Percentiles rank a stretch among this genome's conserved stretches.
Conservation (phyloP, 2,113 vertebrate genomes). For the Tenebrosternarchus preto region DNA sequence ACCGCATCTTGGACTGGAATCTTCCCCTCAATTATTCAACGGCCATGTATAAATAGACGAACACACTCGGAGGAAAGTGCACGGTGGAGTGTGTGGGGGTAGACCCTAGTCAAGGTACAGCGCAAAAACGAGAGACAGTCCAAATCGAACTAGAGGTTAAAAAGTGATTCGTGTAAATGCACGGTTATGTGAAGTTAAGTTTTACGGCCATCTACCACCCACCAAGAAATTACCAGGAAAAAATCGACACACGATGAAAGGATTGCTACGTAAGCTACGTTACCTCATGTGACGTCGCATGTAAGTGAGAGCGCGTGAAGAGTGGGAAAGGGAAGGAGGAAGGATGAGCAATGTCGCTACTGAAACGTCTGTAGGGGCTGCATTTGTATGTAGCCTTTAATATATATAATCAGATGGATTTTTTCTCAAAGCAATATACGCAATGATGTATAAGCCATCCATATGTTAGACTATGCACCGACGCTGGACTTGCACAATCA, state of each 20-base stretch:
- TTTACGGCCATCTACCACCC: not conserved
- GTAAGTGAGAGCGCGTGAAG: slow-evolving; percentile 65
- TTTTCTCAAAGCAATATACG: slow-evolving; percentile 53
- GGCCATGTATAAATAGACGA: slow-evolving; percentile 63
- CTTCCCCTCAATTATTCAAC: slow-evolving; percentile 67
- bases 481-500: slow-evolving; percentile 41
- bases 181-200: not conserved
- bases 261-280: slow-evolving; percentile 65
- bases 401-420: slow-evolving; percentile 48
- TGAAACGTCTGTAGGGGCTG: slow-evolving; percentile 57
- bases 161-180: too few relatives aligned
- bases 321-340: slow-evolving; percentile 58
- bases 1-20: slow-evolving; percentile 39
- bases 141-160: too few relatives aligned
- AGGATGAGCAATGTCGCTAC: slow-evolving; percentile 63
- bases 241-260: slow-evolving; percentile 8
- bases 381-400: slow-evolving; percentile 60
- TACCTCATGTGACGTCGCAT: slow-evolving; percentile 71
- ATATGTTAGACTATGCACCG: slow-evolving; percentile 34
- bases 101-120: not conserved
- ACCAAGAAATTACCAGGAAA: not conserved
- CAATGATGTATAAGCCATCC: slow-evolving; percentile 43
- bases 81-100: too few relatives aligned
- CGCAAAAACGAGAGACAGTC: not conserved
- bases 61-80: not conserved